Evolutionary conservation across 2,888 invertebrate genomes (phyloP).

Genomic region (Agonopterix heracliana): DNA sequence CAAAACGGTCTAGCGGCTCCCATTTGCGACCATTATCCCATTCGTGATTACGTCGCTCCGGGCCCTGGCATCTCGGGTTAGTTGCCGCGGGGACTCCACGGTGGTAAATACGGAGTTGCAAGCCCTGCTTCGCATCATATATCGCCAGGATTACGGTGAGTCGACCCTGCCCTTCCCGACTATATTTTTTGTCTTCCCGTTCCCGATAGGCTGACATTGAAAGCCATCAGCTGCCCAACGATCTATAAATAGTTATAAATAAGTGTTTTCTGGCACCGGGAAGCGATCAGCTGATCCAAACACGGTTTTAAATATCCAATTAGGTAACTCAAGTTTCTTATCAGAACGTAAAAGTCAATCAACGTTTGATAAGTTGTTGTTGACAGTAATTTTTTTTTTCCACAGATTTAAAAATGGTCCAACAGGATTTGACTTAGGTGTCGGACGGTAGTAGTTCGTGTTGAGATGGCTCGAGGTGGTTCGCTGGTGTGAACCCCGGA

Average conservation of each 20-base stretch:
- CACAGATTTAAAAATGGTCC: constrained; percentile 76
- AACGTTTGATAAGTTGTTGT: constrained; percentile 32
- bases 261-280: constrained; percentile 67
- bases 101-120: constrained; percentile 75
- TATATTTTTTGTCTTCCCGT: constrained; percentile 12
- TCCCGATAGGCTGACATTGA: constrained; percentile 65
- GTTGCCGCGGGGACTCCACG: constrained; percentile 70
- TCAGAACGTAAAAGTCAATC: no score
- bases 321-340: constrained; percentile 42
- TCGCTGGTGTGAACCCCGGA: constrained; percentile 55
- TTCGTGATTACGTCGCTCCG: constrained; percentile 66
- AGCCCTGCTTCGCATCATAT: constrained; percentile 70
- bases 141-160: constrained; percentile 73
- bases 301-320: constrained; percentile 60
- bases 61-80: constrained; percentile 66
- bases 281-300: constrained; percentile 69
- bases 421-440: constrained; percentile 75
- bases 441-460: constrained; percentile 34
- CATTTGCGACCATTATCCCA: constrained; percentile 69
- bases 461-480: constrained; percentile 55
- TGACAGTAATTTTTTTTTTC: constrained; percentile 41
- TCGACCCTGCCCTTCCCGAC: constrained; percentile 25
- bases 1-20: constrained; percentile 64
- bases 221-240: constrained; percentile 64
- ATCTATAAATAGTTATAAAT: constrained; percentile 73